These are phyloP conservation scores for Craseonycteris thonglongyai DNA, from an alignment of 2,113 vertebrate species.

Conservation along the genomic window DNA sequence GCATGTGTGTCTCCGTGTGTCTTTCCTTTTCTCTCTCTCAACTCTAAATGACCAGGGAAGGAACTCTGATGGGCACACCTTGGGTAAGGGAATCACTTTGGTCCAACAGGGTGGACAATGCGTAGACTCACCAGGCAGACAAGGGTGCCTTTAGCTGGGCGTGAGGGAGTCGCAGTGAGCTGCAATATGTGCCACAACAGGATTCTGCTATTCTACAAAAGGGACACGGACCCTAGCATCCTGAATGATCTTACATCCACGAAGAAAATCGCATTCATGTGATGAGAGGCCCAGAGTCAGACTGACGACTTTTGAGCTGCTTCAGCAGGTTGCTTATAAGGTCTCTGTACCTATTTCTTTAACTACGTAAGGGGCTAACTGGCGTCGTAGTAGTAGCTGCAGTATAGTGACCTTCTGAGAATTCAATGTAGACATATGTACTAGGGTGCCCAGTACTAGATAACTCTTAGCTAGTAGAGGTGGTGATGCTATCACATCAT, in stretches of 20 bases:
- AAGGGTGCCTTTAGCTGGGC: background rate
- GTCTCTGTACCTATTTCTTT: background rate
- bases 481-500: rapidly evolving
- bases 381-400: too few species aligned
- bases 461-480: background rate
- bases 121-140: background rate
- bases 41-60: background rate
- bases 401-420: background rate
- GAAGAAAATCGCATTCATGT: background rate
- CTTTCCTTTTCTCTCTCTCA: background rate
- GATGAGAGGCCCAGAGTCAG: background rate
- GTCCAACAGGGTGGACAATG: background rate
- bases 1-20: too few species aligned
- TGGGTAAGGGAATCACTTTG: background rate
- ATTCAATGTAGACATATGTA: background rate
- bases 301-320: background rate
- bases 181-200: background rate
- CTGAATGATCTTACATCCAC: background rate
- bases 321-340: background rate
- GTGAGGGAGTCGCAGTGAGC: background rate
- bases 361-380: background rate
- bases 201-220: background rate
- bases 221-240: too few species aligned
- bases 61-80: background rate
- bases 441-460: background rate